These are phyloP conservation scores for Gerosis bhagava DNA, from an alignment of 2,888 invertebrate genomes.

Conservation along the genomic window DNA sequence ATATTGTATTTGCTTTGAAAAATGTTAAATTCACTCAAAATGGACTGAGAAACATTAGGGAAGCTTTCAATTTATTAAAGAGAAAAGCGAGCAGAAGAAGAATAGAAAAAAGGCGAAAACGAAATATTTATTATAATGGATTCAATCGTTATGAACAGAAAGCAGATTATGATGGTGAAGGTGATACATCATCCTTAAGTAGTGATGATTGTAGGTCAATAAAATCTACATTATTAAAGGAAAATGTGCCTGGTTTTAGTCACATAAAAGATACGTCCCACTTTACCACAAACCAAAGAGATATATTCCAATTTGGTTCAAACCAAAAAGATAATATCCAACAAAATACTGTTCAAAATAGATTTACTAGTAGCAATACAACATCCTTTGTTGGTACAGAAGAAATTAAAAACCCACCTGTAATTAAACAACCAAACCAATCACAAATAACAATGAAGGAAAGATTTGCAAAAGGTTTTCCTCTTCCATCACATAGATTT, in stretches of 20 bases:
- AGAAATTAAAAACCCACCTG: conserved; percentile 2
- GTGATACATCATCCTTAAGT: conserved; percentile 61
- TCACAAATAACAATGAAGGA: conserved; percentile 39
- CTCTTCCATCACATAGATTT: conserved; percentile 60
- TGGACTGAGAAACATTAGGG: conserved; percentile 52
- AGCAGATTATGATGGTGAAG: conserved; percentile 60
- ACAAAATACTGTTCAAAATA: conserved; percentile 45
- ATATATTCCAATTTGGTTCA: conserved; percentile 43
- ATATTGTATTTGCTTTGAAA: conserved; percentile 54
- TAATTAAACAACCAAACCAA: conserved; percentile 11
- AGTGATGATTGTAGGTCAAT: conserved; percentile 58
- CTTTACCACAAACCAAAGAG: conserved; percentile 38
- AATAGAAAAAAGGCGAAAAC: conserved; percentile 52
- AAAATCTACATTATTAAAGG: conserved; percentile 42
- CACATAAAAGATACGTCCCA: conserved; percentile 43
- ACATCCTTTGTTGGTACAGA: conserved; percentile 26
- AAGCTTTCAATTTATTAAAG: conserved; percentile 48
- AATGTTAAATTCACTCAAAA: conserved; percentile 48
- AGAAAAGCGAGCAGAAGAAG: conserved; percentile 45
- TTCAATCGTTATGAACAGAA: conserved; percentile 45
- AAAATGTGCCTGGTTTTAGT: conserved; percentile 43
- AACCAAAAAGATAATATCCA: conserved; percentile 46
- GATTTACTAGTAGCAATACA: conserved; percentile 33
- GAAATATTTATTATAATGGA: conserved; percentile 46
- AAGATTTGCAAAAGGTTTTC: conserved; percentile 51